These are phyloP conservation scores for Motacilla tschutschensis DNA, from an alignment of 2,113 vertebrate species.

Conservation along the genomic window DNA sequence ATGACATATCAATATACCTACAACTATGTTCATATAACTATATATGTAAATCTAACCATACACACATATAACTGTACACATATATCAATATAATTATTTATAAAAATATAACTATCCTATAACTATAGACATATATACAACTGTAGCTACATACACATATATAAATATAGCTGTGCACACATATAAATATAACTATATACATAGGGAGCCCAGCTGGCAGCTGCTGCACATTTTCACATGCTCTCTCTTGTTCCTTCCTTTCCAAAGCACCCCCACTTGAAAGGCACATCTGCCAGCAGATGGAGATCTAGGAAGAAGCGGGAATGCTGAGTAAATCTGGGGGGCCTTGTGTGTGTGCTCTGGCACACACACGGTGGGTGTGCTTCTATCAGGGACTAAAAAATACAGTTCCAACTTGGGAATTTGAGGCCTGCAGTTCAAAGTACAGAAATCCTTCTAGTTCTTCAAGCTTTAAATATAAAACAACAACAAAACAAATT, in stretches of 20 bases:
- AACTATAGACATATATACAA: background rate
- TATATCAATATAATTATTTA: background rate
- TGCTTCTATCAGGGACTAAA: background rate
- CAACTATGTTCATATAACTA: background rate
- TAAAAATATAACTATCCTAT: background rate
- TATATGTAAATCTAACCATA: background rate
- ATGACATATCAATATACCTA: background rate
- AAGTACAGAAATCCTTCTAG: background rate
- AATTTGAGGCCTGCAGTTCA: background rate
- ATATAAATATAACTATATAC: background rate
- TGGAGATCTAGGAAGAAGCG: constrained; percentile 70
- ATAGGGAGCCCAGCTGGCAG: constrained; percentile 33
- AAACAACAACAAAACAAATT: background rate
- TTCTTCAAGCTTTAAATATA: background rate
- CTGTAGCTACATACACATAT: background rate
- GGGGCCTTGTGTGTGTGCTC: background rate
- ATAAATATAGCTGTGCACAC: background rate
- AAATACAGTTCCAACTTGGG: background rate
- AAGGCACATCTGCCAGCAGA: constrained; percentile 71
- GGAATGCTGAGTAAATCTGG: constrained; percentile 5
- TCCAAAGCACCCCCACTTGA: constrained; percentile 60
- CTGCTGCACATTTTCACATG: constrained; percentile 58
- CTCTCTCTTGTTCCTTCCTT: constrained; percentile 60
- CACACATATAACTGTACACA: background rate
- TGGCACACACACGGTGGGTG: background rate